phyloP scores from a whole-genome alignment of 1,140 invertebrate genomes.

The Aphis craccivora region DNA sequence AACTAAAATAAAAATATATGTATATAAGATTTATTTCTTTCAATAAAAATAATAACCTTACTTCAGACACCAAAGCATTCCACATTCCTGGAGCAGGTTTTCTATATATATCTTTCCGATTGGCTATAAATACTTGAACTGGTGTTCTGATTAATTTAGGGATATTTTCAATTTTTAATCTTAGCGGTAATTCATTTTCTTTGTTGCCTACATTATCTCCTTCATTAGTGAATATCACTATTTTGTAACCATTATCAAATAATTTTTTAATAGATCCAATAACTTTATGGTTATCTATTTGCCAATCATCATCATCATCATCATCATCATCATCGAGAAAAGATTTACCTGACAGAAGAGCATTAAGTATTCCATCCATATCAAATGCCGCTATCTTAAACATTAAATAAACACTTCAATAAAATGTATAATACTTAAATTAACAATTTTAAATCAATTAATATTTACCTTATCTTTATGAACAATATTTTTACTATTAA shows the following conservation, averaged over 20 bases:
- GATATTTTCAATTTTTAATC: slow-evolving; percentile 81
- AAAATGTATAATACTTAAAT: not conserved
- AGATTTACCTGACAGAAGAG: slow-evolving; percentile 87
- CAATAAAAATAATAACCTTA: slow-evolving; percentile 63
- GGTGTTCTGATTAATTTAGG: slow-evolving; percentile 78
- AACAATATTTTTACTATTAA: not conserved
- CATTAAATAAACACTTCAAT: slow-evolving; percentile 52
- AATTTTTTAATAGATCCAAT: slow-evolving; percentile 76
- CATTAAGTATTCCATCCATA: slow-evolving; percentile 95
- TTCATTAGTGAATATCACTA: slow-evolving; percentile 95
- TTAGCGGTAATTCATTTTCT: slow-evolving; percentile 78
- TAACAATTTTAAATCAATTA: slow-evolving; percentile 3
- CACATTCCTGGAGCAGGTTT: slow-evolving; percentile 93
- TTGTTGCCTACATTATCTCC: slow-evolving; percentile 70
- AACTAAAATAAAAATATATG: slow-evolving; percentile 66
- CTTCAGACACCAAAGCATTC: slow-evolving; percentile 73
- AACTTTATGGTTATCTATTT: slow-evolving; percentile 75
- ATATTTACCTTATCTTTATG: slow-evolving; percentile 34
- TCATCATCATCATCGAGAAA: slow-evolving; percentile 76
- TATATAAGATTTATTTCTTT: slow-evolving; percentile 1
- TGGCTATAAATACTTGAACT: slow-evolving; percentile 84
- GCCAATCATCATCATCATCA: slow-evolving; percentile 86
- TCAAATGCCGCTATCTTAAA: slow-evolving; percentile 88
- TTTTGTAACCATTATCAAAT: slow-evolving; percentile 77
- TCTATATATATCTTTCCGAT: slow-evolving; percentile 78